Conservation (phyloP, 92 coral and sea anemone genomes). For the Hydrozoanthus gracilis region DNA sequence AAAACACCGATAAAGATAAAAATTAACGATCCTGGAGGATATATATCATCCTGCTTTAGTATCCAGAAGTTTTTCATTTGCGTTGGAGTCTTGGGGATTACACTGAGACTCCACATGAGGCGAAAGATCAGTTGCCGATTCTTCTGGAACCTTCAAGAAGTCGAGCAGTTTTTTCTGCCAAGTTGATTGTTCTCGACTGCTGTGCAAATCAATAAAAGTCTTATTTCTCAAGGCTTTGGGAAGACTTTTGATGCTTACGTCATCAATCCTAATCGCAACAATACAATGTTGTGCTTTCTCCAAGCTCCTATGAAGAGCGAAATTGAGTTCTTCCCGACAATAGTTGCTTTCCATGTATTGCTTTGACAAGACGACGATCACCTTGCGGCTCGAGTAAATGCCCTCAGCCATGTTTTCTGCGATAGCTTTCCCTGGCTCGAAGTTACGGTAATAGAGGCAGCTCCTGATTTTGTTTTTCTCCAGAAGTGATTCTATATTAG, state of each 20-base stretch:
- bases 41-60: too few species aligned
- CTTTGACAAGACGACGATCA: slow-evolving; percentile 76
- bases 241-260: slow-evolving; percentile 54
- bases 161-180: slow-evolving; percentile 37
- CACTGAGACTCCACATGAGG: neutral
- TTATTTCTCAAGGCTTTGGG: slow-evolving; percentile 69
- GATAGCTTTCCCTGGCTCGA: slow-evolving; percentile 70
- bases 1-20: too few species aligned
- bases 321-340: slow-evolving; percentile 78
- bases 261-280: slow-evolving; percentile 69
- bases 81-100: slow-evolving; percentile 20
- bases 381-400: slow-evolving; percentile 78
- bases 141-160: neutral
- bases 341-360: slow-evolving; percentile 75
- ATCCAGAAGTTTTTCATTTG: slow-evolving; percentile 7
- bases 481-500: slow-evolving; percentile 50
- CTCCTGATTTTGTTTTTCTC: slow-evolving; percentile 49
- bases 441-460: slow-evolving; percentile 73
- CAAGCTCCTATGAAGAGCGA: slow-evolving; percentile 68
- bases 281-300: slow-evolving; percentile 32
- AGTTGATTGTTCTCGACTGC: slow-evolving; percentile 6
- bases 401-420: slow-evolving; percentile 84
- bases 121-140: neutral
- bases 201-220: slow-evolving; percentile 70
- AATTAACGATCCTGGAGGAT: too few species aligned